phyloP scores from a whole-genome alignment of 2,113 vertebrate species.

The Acanthisitta chloris region DNA sequence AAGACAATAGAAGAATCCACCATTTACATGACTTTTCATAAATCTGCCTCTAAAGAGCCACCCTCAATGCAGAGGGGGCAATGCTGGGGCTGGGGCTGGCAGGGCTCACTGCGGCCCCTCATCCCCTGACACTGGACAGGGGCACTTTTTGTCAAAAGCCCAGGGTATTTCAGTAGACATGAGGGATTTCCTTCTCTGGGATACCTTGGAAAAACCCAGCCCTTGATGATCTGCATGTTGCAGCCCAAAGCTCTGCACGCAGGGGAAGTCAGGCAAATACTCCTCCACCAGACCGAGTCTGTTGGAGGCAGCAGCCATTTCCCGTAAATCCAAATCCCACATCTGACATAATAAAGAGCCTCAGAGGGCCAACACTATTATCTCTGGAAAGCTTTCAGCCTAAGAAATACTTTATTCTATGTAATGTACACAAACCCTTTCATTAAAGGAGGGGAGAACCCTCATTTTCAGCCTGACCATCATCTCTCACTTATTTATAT shows the following conservation, averaged over 20 bases:
- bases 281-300: not conserved
- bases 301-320: not conserved
- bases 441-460: constrained; percentile 37
- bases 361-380: constrained; percentile 59
- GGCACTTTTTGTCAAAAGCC: not conserved
- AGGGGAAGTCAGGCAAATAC: not conserved
- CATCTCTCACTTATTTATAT: constrained; percentile 48
- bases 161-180: not conserved
- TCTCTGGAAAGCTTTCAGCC: constrained; percentile 65
- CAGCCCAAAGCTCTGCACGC: not conserved
- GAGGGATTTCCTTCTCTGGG: not conserved
- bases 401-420: constrained; percentile 62
- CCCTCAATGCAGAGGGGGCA: not conserved
- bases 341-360: constrained; percentile 59
- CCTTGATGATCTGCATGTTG: not conserved
- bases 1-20: not conserved
- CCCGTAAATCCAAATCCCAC: constrained; percentile 48
- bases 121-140: not conserved
- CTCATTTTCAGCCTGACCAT: constrained; percentile 39
- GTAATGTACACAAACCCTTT: constrained; percentile 69
- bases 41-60: not conserved
- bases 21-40: not conserved
- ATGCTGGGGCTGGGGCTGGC: not conserved
- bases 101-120: not conserved
- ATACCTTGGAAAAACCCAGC: not conserved